phyloP scores from a whole-genome alignment of 1,140 invertebrate species.

The Drosophila lowei region DNA sequence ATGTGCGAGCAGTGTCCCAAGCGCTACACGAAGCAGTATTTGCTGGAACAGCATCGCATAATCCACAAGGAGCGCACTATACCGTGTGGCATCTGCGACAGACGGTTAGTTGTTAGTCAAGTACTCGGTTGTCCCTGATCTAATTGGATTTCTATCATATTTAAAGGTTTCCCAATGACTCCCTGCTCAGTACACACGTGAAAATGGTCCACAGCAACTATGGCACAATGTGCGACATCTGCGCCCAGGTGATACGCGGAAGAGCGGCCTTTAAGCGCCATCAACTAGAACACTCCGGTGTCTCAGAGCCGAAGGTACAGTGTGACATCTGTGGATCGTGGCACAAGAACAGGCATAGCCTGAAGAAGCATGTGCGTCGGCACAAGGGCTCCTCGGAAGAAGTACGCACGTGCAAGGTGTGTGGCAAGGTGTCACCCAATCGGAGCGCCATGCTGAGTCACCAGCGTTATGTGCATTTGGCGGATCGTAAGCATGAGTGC shows the following conservation, averaged over 20 bases:
- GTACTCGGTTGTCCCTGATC: background rate
- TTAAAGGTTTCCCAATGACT: constrained; percentile 61
- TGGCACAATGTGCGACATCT: constrained; percentile 79
- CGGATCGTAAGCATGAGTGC: constrained; percentile 64
- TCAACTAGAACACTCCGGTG: constrained; percentile 69
- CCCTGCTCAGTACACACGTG: constrained; percentile 57
- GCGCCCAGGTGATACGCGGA: constrained; percentile 75
- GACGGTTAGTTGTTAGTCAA: constrained; percentile 42
- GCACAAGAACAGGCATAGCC: constrained; percentile 78
- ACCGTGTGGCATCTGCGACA: constrained; percentile 61
- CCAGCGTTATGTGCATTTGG: constrained; percentile 71
- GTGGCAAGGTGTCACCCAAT: constrained; percentile 76
- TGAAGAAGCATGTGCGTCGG: constrained; percentile 71
- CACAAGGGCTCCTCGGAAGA: constrained; percentile 59
- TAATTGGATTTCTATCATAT: background rate
- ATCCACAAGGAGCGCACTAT: constrained; percentile 70
- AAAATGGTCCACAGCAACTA: constrained; percentile 66
- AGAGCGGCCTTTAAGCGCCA: constrained; percentile 69
- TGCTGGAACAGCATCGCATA: constrained; percentile 68
- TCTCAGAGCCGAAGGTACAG: constrained; percentile 73
- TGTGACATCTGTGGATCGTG: constrained; percentile 78
- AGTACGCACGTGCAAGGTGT: constrained; percentile 62
- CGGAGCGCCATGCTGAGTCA: constrained; percentile 76
- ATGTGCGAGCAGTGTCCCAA: constrained; percentile 71
- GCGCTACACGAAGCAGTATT: constrained; percentile 69